phyloP scores from a whole-genome alignment of 2,113 vertebrate genomes.

The Brachypodius melanocephalos region DNA sequence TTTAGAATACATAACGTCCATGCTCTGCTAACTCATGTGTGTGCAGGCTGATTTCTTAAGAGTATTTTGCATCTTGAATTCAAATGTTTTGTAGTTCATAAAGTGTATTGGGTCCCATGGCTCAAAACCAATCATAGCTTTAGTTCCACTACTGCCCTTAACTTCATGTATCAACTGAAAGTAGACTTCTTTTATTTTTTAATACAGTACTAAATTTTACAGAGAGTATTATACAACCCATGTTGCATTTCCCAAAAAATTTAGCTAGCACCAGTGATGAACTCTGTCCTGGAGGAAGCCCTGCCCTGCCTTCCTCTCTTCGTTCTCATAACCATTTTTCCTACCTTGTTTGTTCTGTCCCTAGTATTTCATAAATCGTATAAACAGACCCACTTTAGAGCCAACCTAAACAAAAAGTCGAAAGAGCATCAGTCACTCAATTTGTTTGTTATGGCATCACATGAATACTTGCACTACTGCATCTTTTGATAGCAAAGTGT shows the following conservation, averaged over 20 bases:
- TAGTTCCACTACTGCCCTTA: not conserved
- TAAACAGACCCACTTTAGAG: not conserved
- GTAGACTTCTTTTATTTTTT: not conserved
- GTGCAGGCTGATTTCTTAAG: not conserved
- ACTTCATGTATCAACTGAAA: not conserved
- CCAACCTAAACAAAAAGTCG: not conserved
- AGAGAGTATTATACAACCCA: not conserved
- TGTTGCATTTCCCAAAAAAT: not conserved
- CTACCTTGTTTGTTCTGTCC: not conserved
- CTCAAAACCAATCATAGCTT: not conserved
- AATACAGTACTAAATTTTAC: not conserved
- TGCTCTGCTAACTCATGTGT: not conserved
- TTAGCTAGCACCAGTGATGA: not conserved
- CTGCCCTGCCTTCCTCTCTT: not conserved
- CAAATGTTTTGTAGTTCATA: not conserved
- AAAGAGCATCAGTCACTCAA: not conserved
- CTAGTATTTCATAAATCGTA: not conserved
- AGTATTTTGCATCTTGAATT: not conserved
- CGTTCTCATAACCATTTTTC: not conserved
- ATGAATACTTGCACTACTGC: fast-evolving
- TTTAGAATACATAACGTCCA: not conserved
- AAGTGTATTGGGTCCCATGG: fast-evolving
- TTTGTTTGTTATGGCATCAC: not conserved
- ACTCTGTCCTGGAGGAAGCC: not conserved
- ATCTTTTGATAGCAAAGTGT: not conserved